Evolutionary conservation across 2,888 invertebrate species (phyloP).

Genomic region (Tenodera sinensis): DNA sequence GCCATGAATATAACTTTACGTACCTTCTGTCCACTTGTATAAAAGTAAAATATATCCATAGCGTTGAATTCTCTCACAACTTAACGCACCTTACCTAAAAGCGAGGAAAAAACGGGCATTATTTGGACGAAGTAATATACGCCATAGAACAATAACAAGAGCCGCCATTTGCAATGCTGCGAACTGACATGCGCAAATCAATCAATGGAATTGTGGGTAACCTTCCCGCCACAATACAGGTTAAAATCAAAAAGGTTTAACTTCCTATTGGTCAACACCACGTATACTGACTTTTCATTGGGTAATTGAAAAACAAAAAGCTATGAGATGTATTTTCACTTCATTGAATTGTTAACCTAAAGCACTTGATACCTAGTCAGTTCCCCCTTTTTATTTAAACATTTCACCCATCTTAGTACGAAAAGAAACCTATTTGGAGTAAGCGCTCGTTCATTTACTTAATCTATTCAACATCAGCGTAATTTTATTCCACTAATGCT

Average conservation of each 20-base stretch:
- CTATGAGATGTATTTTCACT: background rate
- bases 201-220: conserved; percentile 43
- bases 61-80: conserved; percentile 32
- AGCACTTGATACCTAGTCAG: background rate
- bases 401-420: no score
- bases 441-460: no score
- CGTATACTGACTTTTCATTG: conserved; percentile 17
- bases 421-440: no score
- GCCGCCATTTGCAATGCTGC: conserved; percentile 96
- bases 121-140: conserved; percentile 55
- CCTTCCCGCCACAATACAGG: conserved; percentile 42
- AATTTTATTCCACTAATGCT: no score
- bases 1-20: conserved; percentile 28
- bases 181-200: conserved; percentile 70
- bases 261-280: conserved; percentile 30
- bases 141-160: conserved; percentile 98
- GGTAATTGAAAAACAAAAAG: conserved; percentile 21
- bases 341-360: background rate
- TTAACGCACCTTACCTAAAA: conserved; percentile 45
- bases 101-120: conserved; percentile 48
- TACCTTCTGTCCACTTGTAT: conserved; percentile 27
- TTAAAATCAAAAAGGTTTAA: conserved; percentile 35
- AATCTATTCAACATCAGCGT: no score
- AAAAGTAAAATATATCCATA: conserved; percentile 29
- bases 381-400: no score